Evolutionary conservation across 2,113 vertebrate species (phyloP), one percentile per base, ranked within the genome.

Genomic region (Natator depressus): DNA sequence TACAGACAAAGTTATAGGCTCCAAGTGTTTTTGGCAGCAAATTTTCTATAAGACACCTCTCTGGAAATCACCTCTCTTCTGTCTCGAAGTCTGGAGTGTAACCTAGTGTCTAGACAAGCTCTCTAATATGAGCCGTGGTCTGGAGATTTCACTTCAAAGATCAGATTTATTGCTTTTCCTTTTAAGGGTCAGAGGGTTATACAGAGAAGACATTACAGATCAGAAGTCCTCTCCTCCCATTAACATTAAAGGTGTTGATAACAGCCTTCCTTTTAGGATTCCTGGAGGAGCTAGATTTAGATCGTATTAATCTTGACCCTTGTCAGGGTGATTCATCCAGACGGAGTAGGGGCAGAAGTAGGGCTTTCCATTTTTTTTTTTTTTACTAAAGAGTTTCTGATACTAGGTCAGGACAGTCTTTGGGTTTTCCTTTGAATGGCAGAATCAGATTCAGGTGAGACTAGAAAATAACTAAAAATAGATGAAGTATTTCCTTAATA

Each of bases 181-280:
- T 82, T 29, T 95, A 82, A 91, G 24, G 89, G 82, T 87, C 57
- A 2, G 2, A 47, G 75, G 75, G 46, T 42, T 78, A 78, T 47
- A 78, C 10, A 78, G 75, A 78, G 75, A 78, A 90, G 53, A 50
- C 51, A 20, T 5, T 89, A 80, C 53, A 80, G 46, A 8, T 54
- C 89, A 81, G 65, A 96, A 92, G 65, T 87, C 91, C 42, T 51
- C 3, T 0, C 92, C 83, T 93, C 83, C 35, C 55, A n/a, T 54
- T 94, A 65, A 72, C 85, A 96, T 62, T 50, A 81, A 20, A 82
- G 55, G 80, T 93, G 86, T 50, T 93, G 86, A 94, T 93, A 92
- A 95, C 92, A 78, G 86, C 91, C 59, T 24, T 51, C 76, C 90
- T 75, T 84, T 78, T 78, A 78, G 89, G 91, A 93, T 94, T n/a